Evolutionary conservation across 2,888 invertebrate species (phyloP).

Genomic region (Orthonychiurus folsomi): DNA sequence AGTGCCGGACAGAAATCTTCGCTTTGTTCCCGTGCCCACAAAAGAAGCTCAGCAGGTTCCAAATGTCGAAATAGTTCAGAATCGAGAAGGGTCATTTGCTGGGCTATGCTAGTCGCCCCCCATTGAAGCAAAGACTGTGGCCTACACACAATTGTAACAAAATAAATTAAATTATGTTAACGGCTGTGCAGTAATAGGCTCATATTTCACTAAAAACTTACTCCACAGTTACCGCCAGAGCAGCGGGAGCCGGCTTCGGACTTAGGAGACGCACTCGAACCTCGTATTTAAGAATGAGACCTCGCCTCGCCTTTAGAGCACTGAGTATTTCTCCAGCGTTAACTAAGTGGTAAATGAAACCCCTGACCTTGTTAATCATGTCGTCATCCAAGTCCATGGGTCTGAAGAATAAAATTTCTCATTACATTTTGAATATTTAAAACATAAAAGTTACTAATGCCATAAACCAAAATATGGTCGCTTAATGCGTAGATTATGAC

Average conservation of each 20-base stretch:
- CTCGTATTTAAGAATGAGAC: conserved; percentile 75
- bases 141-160: conserved; percentile 41
- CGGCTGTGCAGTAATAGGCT: too few relatives aligned
- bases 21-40: conserved; percentile 96
- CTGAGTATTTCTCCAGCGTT: conserved; percentile 83
- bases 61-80: conserved; percentile 91
- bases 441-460: background rate
- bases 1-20: conserved; percentile 95
- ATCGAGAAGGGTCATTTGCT: conserved; percentile 95
- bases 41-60: conserved; percentile 91
- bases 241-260: conserved; percentile 47
- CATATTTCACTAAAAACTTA: conserved; percentile 42
- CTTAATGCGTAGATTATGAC: too few relatives aligned
- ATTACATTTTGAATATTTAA: conserved; percentile 2
- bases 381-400: conserved; percentile 73
- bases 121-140: conserved; percentile 71
- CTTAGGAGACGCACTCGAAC: conserved; percentile 50
- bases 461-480: background rate
- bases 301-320: conserved; percentile 80
- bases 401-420: too few relatives aligned
- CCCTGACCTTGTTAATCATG: conserved; percentile 73
- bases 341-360: conserved; percentile 87
- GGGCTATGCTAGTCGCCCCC: conserved; percentile 89
- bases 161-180: too few relatives aligned
- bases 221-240: conserved; percentile 52